Conservation (phyloP, 2,113 vertebrate genomes). For the Rhinopomastus cyanomelas region DNA sequence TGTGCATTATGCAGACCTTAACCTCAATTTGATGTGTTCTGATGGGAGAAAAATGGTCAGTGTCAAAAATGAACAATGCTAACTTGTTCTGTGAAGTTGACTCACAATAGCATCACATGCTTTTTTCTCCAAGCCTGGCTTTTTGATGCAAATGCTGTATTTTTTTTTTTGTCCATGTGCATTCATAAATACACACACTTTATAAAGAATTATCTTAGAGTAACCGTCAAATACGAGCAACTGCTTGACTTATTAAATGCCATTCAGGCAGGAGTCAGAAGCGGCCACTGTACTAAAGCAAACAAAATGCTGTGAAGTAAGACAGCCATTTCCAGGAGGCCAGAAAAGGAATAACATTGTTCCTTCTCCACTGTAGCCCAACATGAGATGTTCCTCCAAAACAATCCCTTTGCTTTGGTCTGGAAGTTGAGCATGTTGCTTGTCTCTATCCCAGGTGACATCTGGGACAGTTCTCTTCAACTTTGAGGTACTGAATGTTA, state of each 20-base stretch:
- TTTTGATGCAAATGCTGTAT: background rate
- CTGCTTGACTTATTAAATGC: fast-evolving
- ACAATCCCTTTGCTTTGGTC: fast-evolving
- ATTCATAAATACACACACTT: background rate
- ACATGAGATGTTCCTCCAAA: fast-evolving
- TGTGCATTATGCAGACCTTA: background rate
- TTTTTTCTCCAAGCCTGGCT: background rate
- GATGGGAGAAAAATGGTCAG: background rate
- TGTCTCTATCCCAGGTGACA: fast-evolving
- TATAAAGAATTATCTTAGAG: background rate
- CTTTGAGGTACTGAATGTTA: background rate
- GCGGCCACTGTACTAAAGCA: background rate
- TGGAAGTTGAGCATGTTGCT: background rate
- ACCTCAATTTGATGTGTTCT: background rate
- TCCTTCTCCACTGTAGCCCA: background rate
- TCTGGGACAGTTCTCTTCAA: background rate
- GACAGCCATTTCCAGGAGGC: background rate
- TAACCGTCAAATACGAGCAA: background rate
- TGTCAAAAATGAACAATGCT: background rate
- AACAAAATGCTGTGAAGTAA: background rate
- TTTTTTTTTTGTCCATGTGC: background rate
- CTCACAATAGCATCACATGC: background rate
- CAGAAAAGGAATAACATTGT: fast-evolving
- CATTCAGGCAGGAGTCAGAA: background rate
- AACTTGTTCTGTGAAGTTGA: background rate